Conservation (phyloP, 2,888 invertebrate genomes). For the Oscheius myriophilus region DNA sequence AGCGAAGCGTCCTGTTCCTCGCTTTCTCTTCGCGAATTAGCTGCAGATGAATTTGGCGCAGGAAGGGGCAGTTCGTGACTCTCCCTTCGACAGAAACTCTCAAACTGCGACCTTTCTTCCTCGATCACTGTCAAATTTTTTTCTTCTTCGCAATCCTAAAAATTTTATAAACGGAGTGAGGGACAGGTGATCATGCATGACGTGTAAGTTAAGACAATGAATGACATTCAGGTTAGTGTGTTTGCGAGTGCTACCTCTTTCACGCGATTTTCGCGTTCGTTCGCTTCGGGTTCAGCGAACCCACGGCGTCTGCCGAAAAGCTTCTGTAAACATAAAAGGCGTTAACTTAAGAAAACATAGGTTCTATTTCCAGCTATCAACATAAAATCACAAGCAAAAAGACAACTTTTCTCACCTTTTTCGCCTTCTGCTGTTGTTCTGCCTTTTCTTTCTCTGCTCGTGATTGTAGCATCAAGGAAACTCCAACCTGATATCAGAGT, state of each 20-base stretch:
- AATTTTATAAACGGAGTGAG: slow-evolving; percentile 35
- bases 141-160: slow-evolving; percentile 41
- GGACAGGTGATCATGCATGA: no score
- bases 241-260: no score
- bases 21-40: slow-evolving; percentile 48
- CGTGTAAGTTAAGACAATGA: no score
- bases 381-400: no score
- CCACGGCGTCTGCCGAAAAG: slow-evolving; percentile 17
- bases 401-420: background rate
- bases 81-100: slow-evolving; percentile 19
- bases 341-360: slow-evolving; percentile 4
- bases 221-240: no score
- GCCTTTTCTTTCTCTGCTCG: slow-evolving; percentile 51
- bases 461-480: slow-evolving; percentile 68
- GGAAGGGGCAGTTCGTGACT: slow-evolving; percentile 28
- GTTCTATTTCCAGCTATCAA: no score
- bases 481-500: slow-evolving; percentile 60
- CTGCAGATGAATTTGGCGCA: slow-evolving; percentile 47
- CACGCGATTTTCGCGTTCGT: no score
- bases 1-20: slow-evolving; percentile 46
- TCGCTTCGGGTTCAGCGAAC: slow-evolving; percentile 18
- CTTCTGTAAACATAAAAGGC: slow-evolving; percentile 17
- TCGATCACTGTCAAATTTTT: slow-evolving; percentile 57
- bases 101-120: slow-evolving; percentile 47
- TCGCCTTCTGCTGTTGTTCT: slow-evolving; percentile 14